Percentiles rank a stretch among this genome's conserved stretches.
Conservation (phyloP, 2,888 invertebrate genomes). For the Drosophila pseudotakahashii region DNA sequence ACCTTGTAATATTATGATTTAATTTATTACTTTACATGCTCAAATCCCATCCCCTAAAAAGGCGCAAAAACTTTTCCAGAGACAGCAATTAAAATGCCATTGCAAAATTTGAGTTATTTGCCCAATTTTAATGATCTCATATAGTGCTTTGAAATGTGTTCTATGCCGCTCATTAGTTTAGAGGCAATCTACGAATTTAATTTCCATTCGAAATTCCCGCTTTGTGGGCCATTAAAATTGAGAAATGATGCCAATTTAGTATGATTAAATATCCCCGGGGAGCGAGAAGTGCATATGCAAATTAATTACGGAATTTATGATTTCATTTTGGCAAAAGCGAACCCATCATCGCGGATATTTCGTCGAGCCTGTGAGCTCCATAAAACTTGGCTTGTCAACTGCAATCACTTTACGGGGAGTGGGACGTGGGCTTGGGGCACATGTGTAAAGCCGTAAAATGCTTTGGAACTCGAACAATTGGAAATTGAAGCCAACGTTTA, state of each 20-base stretch:
- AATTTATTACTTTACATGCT: not conserved
- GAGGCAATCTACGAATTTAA: slow-evolving; percentile 19
- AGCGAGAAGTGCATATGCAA: slow-evolving; percentile 60
- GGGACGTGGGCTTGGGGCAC: slow-evolving; percentile 37
- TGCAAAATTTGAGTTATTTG: slow-evolving; percentile 34
- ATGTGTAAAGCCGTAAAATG: slow-evolving; percentile 76
- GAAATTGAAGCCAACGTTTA: slow-evolving; percentile 68
- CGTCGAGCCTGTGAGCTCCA: slow-evolving; percentile 56
- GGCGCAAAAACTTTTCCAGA: slow-evolving; percentile 22
- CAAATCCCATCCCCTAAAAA: not conserved
- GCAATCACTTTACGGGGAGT: slow-evolving; percentile 24
- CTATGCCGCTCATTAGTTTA: slow-evolving; percentile 51
- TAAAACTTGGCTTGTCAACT: slow-evolving; percentile 59
- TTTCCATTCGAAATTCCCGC: slow-evolving; percentile 34
- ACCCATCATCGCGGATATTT: slow-evolving; percentile 18
- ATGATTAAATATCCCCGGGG: slow-evolving; percentile 42
- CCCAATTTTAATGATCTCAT: slow-evolving; percentile 59
- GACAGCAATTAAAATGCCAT: slow-evolving; percentile 53
- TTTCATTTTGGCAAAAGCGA: slow-evolving; percentile 55
- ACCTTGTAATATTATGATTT: slow-evolving; percentile 4
- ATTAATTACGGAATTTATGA: slow-evolving; percentile 79
- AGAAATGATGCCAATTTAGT: slow-evolving; percentile 75
- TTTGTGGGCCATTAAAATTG: slow-evolving; percentile 65
- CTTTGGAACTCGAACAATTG: slow-evolving; percentile 52
- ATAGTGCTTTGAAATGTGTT: slow-evolving; percentile 29